These are phyloP conservation scores for Sprattus sprattus DNA, from an alignment of 2,113 vertebrate genomes.

Conservation along the genomic window DNA sequence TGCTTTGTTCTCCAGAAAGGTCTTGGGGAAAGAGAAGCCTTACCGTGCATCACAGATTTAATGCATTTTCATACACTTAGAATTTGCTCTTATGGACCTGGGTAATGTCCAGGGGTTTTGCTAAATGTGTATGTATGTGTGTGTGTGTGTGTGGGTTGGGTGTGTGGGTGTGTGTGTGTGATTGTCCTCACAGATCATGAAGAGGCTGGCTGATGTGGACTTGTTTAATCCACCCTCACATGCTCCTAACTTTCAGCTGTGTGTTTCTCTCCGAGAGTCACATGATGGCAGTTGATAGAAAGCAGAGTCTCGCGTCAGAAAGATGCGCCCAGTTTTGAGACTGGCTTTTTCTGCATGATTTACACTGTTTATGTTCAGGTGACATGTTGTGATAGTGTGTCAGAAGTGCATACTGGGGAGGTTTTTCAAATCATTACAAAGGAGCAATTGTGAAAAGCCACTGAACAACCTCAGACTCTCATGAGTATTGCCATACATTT, in stretches of 20 bases:
- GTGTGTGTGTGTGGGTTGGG: not conserved
- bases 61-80: not conserved
- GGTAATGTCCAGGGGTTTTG: not conserved
- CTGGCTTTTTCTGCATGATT: not conserved
- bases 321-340: not conserved
- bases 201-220: not conserved
- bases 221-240: not conserved
- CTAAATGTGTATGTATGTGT: not conserved
- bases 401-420: not conserved
- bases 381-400: not conserved
- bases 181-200: not conserved
- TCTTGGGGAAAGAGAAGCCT: not conserved
- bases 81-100: not conserved
- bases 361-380: not conserved
- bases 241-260: not conserved
- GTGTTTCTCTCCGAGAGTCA: not conserved
- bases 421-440: not conserved
- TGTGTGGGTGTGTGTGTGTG: not conserved
- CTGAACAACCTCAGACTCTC: not conserved
- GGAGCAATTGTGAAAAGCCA: not conserved
- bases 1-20: not conserved
- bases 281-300: slow-evolving; percentile 4
- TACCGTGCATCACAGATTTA: not conserved
- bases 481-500: not conserved
- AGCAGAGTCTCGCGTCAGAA: not conserved